These are phyloP conservation scores for Halcyon malimbica DNA, from an alignment of 2,113 vertebrate species.

Conservation along the genomic window DNA sequence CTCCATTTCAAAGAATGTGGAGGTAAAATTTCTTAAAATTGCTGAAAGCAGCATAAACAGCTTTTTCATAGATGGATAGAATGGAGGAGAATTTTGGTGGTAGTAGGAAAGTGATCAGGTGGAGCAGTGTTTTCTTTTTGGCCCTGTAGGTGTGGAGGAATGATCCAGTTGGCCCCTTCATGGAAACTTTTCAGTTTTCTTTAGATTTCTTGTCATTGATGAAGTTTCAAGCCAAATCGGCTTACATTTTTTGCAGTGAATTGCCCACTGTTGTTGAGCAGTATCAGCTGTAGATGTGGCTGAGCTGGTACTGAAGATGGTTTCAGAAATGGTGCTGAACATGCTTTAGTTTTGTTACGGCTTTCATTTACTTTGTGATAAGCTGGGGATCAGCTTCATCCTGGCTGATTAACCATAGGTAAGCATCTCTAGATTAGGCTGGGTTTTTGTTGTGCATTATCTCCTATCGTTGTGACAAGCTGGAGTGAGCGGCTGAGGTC, in stretches of 20 bases:
- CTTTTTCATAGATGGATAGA: background rate
- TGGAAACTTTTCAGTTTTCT: background rate
- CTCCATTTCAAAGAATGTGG: background rate
- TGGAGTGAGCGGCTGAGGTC: background rate
- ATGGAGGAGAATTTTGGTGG: background rate
- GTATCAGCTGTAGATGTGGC: background rate
- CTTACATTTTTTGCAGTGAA: background rate
- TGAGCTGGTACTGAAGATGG: background rate
- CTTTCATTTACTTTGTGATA: slow-evolving; percentile 20
- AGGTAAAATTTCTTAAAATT: background rate
- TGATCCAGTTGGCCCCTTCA: background rate
- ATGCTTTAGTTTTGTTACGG: background rate
- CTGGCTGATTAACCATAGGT: background rate
- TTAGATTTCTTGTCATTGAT: background rate
- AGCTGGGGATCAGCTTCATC: slow-evolving; percentile 22
- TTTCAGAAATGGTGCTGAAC: background rate
- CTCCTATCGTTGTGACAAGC: background rate
- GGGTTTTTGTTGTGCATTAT: background rate
- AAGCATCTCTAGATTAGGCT: background rate
- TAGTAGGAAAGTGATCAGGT: background rate
- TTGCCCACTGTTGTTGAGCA: background rate
- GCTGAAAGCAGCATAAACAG: background rate
- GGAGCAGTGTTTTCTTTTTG: background rate
- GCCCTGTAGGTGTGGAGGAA: background rate
- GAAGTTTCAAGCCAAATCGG: background rate